A percentile compares a stretch with the other conserved stretches of the same genome.
phyloP scores from a whole-genome alignment of 2,888 invertebrate species.

The Drosophila flavopinicola region DNA sequence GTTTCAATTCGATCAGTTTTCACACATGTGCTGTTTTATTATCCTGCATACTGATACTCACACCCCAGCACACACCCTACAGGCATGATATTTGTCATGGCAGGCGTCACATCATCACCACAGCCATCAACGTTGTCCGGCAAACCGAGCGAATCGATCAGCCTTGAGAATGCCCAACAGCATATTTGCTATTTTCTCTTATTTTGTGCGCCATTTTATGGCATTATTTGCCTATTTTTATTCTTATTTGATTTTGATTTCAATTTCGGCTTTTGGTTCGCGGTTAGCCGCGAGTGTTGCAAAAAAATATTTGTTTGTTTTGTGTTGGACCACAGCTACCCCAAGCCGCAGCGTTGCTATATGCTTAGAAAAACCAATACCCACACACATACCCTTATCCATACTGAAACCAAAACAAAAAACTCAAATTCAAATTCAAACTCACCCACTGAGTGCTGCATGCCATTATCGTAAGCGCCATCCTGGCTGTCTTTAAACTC shows the following conservation, averaged over 20 bases:
- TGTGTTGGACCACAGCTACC: constrained; percentile 32
- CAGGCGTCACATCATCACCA: constrained; percentile 51
- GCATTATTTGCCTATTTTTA: constrained; percentile 68
- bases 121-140: constrained; percentile 46
- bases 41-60: constrained; percentile 11
- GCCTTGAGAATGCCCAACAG: constrained; percentile 26
- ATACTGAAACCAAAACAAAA: too few species aligned
- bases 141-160: constrained; percentile 16
- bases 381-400: background rate
- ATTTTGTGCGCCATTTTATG: constrained; percentile 53
- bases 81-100: constrained; percentile 54
- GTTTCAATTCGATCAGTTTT: constrained; percentile 12
- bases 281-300: constrained; percentile 41
- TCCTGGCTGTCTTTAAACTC: constrained; percentile 87
- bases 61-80: constrained; percentile 14
- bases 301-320: constrained; percentile 59
- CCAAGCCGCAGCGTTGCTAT: background rate
- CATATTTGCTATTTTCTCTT: constrained; percentile 24
- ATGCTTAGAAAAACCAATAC: background rate
- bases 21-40: constrained; percentile 57
- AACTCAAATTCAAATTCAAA: constrained; percentile 27
- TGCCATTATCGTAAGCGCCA: constrained; percentile 87
- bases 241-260: constrained; percentile 60
- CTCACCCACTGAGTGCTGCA: constrained; percentile 88
- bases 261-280: constrained; percentile 53